These are phyloP conservation scores for Epizoanthus rinbou DNA, from an alignment of 92 coral and sea anemone genomes.

Conservation along the genomic window DNA sequence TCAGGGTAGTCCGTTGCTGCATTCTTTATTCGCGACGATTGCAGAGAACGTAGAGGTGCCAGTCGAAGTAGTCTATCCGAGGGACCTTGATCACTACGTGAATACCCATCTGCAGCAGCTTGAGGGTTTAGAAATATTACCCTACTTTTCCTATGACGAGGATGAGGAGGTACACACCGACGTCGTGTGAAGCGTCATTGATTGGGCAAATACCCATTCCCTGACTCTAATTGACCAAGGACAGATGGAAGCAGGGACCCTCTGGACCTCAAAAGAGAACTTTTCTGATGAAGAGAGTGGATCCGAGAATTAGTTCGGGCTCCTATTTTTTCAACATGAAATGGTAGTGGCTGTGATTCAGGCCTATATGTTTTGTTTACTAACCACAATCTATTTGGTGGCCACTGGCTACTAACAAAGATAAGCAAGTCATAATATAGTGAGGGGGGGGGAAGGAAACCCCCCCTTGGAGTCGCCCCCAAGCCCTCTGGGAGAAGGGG, in stretches of 20 bases:
- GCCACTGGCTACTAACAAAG: slow-evolving; percentile 57
- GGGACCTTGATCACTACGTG: slow-evolving; percentile 30
- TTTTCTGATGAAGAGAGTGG: slow-evolving; percentile 24
- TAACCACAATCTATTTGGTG: slow-evolving; percentile 72
- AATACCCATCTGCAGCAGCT: slow-evolving; percentile 30
- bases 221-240: slow-evolving; percentile 22
- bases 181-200: slow-evolving; percentile 27
- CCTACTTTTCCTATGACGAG: slow-evolving; percentile 29
- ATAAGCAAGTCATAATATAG: slow-evolving; percentile 55
- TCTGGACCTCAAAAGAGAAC: slow-evolving; percentile 29
- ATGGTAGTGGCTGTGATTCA: slow-evolving; percentile 86
- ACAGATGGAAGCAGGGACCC: slow-evolving; percentile 26
- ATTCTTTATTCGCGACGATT: slow-evolving; percentile 28
- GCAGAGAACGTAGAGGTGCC: slow-evolving; percentile 31
- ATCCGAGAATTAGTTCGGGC: slow-evolving; percentile 24
- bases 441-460: slow-evolving; percentile 56
- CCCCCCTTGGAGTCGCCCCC: slow-evolving; percentile 43
- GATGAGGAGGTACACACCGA: slow-evolving; percentile 30
- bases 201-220: slow-evolving; percentile 26
- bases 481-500: slow-evolving; percentile 24
- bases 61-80: slow-evolving; percentile 25
- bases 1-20: slow-evolving; percentile 31
- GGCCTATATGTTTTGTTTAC: slow-evolving; percentile 80
- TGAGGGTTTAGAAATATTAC: slow-evolving; percentile 27
- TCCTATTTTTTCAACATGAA: slow-evolving; percentile 45